Conservation (phyloP, 2,888 invertebrate species). For the Ypsolopha sequella region DNA sequence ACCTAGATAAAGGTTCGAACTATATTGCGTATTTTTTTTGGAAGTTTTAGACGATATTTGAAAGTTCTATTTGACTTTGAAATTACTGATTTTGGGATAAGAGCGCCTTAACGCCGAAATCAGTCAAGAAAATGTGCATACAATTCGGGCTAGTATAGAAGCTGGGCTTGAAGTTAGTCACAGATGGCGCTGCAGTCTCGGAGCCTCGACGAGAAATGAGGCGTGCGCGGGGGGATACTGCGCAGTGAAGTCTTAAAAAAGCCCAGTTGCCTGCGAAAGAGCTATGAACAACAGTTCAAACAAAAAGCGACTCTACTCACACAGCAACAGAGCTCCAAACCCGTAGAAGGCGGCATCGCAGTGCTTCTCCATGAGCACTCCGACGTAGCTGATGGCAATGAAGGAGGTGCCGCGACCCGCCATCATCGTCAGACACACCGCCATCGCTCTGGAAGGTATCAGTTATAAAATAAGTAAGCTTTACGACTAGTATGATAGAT, state of each 20-base stretch:
- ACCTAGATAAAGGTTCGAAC: too few species aligned
- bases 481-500: too few species aligned
- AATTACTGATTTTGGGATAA: too few species aligned
- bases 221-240: not conserved
- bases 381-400: slow-evolving; percentile 59
- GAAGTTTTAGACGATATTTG: too few species aligned
- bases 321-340: slow-evolving; percentile 35
- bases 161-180: too few species aligned
- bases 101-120: too few species aligned
- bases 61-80: too few species aligned
- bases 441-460: slow-evolving; percentile 58
- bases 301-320: slow-evolving; percentile 18
- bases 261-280: not conserved
- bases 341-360: slow-evolving; percentile 60
- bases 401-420: slow-evolving; percentile 72
- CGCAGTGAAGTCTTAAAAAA: not conserved
- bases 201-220: too few species aligned
- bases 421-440: slow-evolving; percentile 72
- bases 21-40: too few species aligned
- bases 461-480: too few species aligned
- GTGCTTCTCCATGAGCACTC: slow-evolving; percentile 55
- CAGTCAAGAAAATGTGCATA: too few species aligned
- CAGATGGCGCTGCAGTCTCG: too few species aligned
- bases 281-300: not conserved
- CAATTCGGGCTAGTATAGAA: not conserved